Base-by-base conservation (phyloP, 2,888 invertebrate genomes). In the Parnassius smintheus region DNA sequence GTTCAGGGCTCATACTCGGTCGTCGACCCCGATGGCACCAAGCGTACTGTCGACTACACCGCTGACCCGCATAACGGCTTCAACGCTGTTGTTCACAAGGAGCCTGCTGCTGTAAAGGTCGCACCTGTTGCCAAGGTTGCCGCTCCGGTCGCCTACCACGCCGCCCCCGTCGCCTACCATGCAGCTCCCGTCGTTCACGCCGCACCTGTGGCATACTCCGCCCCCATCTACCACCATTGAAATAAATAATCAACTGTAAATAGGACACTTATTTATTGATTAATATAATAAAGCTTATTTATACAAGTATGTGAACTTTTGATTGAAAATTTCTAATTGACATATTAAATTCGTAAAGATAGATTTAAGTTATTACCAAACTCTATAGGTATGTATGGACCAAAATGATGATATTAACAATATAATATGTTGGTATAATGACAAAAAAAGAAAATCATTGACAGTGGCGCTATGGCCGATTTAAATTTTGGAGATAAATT, bases 1-100 rank as follows among this genome's bases (percentile, higher is more conserved):
- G 90, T 91, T n/a, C 82, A 85, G 50, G 93, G 93, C 64, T 91
- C 91, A 59, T 93, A 93, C 85, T 92, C 92, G 70, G 85, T 93
- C 9, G 86, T 87, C 45, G 93, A 93, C 73, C 85, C 93, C 60
- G 93, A 93, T 67, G 93, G 93, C 73, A 91, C 90, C 75, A 89
- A 87, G 76, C 91, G 93, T 70, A 92, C 88, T 61, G 93, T 93
- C 2, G 93, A 93, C 56, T 90, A 90, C 82, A 86, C 85, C 68
- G 88, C 90, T 53, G 88, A 89, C 70, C 78, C 77, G 42, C 80
- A 90, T 86, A 84, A 92, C 80, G 79, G 93, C 25, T 93, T 93
- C 85, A 93, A 93, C 81, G 93, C 93, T 35, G 92, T 93, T 53
- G 93, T 93, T 4, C 89, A 83, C 79, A 88, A 82, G 69, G 91